Evolutionary conservation across 2,888 invertebrate species (phyloP).

Genomic region (Drosophila tanythrix): DNA sequence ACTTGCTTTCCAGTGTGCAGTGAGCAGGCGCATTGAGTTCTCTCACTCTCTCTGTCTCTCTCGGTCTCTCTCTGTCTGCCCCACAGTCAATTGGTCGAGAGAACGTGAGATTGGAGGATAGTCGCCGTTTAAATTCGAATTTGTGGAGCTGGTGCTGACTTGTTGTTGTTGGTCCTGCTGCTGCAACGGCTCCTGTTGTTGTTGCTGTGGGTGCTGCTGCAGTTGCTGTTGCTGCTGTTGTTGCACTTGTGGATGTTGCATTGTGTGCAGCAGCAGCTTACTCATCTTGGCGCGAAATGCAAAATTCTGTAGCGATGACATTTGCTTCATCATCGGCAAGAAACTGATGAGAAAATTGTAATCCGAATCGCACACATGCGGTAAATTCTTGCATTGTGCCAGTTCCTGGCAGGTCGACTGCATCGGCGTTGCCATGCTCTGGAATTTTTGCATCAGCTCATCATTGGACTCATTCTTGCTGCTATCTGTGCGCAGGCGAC

Average conservation of each 20-base stretch:
- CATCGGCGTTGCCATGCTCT: constrained; percentile 79
- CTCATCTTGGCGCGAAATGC: constrained; percentile 80
- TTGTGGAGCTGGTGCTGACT: neutral
- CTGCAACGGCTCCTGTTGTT: constrained; percentile 9
- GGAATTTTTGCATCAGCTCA: constrained; percentile 74
- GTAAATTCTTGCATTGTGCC: constrained; percentile 67
- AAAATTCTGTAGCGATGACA: constrained; percentile 77
- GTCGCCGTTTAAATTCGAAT: constrained; percentile 12
- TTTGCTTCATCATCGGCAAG: constrained; percentile 82
- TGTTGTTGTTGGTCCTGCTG: constrained; percentile 51
- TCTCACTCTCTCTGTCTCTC: constrained; percentile 10
- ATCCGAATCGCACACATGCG: constrained; percentile 81
- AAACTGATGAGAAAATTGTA: constrained; percentile 82
- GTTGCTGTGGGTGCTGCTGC: constrained; percentile 25
- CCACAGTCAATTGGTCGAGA: constrained; percentile 15
- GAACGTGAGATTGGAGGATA: constrained; percentile 16
- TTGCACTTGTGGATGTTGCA: constrained; percentile 58
- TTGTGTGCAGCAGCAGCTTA: constrained; percentile 72
- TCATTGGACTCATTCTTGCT: constrained; percentile 65
- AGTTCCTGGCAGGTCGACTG: constrained; percentile 79
- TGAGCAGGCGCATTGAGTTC: constrained; percentile 48
- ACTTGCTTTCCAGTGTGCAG: constrained; percentile 40
- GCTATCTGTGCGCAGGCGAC: constrained; percentile 40
- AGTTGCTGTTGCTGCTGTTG: constrained; percentile 38
- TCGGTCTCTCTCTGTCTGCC: neutral